A percentile compares a stretch with the other conserved stretches of the same genome.
Evolutionary conservation across 92 coral and sea anemone species (phyloP).

Genomic region (Phenganax stokvisi): DNA sequence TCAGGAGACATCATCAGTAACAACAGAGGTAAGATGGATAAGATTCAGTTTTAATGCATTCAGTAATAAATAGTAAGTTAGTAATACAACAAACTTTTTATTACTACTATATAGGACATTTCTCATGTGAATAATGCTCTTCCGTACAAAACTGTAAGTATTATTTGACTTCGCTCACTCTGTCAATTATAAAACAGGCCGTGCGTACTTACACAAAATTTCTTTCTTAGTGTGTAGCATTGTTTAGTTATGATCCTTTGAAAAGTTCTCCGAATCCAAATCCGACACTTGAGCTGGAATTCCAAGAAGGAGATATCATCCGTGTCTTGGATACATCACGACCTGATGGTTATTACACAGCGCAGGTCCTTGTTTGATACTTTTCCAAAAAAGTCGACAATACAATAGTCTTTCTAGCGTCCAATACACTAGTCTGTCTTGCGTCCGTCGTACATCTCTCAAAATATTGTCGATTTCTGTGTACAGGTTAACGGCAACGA

Average conservation of each 20-base stretch:
- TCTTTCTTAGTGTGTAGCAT: constrained; percentile 61
- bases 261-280: constrained; percentile 89
- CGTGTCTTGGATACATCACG: constrained; percentile 73
- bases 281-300: constrained; percentile 72
- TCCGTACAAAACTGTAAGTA: constrained; percentile 36
- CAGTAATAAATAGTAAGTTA: neutral
- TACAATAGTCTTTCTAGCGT: neutral
- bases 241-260: constrained; percentile 84
- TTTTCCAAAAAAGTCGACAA: neutral
- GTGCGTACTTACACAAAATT: neutral
- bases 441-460: neutral
- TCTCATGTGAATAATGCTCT: neutral
- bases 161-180: neutral
- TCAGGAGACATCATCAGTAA: constrained; percentile 35
- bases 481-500: constrained; percentile 62
- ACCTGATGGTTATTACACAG: constrained; percentile 81
- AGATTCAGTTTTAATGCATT: neutral
- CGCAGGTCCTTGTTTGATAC: constrained; percentile 43
- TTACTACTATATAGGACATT: constrained; percentile 11
- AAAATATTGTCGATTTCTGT: neutral
- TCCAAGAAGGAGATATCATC: constrained; percentile 87
- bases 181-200: neutral
- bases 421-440: no score
- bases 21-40: constrained; percentile 23
- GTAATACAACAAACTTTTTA: neutral